Evolutionary conservation across 2,113 vertebrate genomes (phyloP).

Genomic region (Gambusia holbrooki): DNA sequence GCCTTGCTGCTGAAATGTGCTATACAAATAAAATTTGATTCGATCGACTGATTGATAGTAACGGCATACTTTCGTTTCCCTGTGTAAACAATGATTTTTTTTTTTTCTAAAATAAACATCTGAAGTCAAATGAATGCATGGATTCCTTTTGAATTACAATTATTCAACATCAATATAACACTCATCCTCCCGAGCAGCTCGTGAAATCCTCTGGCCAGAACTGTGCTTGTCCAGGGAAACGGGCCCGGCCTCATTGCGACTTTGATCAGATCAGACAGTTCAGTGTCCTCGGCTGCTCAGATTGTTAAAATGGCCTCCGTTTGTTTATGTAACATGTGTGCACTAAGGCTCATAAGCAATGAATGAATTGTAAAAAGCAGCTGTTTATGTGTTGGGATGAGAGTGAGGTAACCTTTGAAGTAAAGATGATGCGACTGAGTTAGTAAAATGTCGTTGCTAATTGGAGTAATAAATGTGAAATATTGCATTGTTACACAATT

Average conservation of each 20-base stretch:
- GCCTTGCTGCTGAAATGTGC: no score
- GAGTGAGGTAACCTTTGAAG: neutral
- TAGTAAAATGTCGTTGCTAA: neutral
- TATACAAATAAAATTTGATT: no score
- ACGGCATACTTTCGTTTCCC: no score
- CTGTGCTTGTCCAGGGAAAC: conserved; percentile 21
- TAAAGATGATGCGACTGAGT: neutral
- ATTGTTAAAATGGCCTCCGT: conserved; percentile 34
- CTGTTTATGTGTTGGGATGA: neutral
- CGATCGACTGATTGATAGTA: no score
- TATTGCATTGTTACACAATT: neutral
- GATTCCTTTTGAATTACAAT: no score
- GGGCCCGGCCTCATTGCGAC: conserved; percentile 35
- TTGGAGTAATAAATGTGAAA: neutral
- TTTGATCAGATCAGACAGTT: conserved; percentile 32
- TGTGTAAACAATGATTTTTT: no score
- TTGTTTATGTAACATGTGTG: neutral
- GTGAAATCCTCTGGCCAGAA: no score
- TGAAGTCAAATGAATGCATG: no score
- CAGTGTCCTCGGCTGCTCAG: neutral
- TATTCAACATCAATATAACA: no score
- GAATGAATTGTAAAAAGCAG: neutral
- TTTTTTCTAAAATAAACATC: no score
- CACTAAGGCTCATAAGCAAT: no score
- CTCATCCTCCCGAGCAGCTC: no score